Percentiles rank a stretch among this genome's conserved stretches.
Evolutionary conservation across 2,797 vertebrate genomes (phyloP).

Genomic region (Pseudocheirus occidentalis): DNA sequence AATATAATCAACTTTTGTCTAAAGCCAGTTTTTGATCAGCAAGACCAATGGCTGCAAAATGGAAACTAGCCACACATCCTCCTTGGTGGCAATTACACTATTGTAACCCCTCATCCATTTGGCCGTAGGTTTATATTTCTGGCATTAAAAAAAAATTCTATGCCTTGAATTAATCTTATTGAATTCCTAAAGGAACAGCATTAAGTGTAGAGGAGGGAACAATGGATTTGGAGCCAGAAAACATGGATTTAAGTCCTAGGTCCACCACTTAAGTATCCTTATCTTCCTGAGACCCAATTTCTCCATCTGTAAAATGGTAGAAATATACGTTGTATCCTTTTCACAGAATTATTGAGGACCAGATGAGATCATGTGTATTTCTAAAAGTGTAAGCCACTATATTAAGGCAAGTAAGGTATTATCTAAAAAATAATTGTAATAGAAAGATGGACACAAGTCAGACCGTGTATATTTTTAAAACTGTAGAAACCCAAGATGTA

Average conservation of each 20-base stretch:
- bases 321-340: background rate
- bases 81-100: constrained; percentile 16
- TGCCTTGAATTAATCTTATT: background rate
- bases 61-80: constrained; percentile 14
- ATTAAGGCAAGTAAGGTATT: background rate
- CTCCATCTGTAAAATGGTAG: background rate
- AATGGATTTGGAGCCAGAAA: background rate
- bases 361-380: background rate
- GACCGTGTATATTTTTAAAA: background rate
- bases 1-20: constrained; percentile 61
- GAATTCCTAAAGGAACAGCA: background rate
- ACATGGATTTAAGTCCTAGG: background rate
- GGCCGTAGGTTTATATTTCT: constrained; percentile 33
- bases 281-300: background rate
- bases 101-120: constrained; percentile 23
- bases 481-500: too few relatives aligned
- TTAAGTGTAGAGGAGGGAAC: background rate
- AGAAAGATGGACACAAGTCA: background rate
- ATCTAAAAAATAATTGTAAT: background rate
- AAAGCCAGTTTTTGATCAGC: constrained; percentile 60
- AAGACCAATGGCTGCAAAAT: constrained; percentile 38
- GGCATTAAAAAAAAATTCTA: background rate
- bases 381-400: background rate
- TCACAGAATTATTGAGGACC: background rate
- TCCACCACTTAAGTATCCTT: background rate